These are phyloP conservation scores for Cataglyphis rosenhaueri DNA, from an alignment of 2,888 invertebrate genomes.

Conservation along the genomic window DNA sequence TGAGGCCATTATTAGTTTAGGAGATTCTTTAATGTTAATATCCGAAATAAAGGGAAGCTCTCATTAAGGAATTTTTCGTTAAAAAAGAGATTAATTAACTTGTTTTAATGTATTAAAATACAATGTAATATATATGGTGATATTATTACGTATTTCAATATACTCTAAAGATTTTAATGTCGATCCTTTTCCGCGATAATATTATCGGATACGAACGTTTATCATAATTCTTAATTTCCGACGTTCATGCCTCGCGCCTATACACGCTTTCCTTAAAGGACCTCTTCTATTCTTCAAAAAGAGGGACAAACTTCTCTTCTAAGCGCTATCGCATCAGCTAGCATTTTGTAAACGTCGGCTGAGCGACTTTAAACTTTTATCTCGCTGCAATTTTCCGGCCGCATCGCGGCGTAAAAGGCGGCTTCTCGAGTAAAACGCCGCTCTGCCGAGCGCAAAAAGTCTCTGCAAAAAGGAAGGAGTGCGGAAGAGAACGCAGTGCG, in stretches of 20 bases:
- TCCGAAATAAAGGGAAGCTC: not conserved
- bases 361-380: constrained; percentile 56
- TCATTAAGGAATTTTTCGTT: not conserved
- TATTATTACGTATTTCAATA: not conserved
- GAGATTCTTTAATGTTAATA: not conserved
- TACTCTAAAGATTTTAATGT: not conserved
- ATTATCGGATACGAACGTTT: constrained; percentile 5
- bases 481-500: constrained; percentile 51
- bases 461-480: constrained; percentile 36
- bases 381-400: constrained; percentile 53
- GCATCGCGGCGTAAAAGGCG: constrained; percentile 52
- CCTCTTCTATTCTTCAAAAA: constrained; percentile 19
- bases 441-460: constrained; percentile 41
- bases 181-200: not conserved
- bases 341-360: constrained; percentile 50
- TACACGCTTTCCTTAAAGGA: constrained; percentile 10
- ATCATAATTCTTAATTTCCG: constrained; percentile 30
- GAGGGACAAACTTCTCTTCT: constrained; percentile 31
- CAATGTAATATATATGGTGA: not conserved
- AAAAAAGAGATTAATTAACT: not conserved
- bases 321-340: constrained; percentile 43
- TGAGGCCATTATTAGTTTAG: not conserved
- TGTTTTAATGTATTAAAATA: not conserved
- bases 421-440: constrained; percentile 37
- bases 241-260: not conserved